Conservation (phyloP, 2,797 vertebrate genomes). For the Pantherophis vulpinus region DNA sequence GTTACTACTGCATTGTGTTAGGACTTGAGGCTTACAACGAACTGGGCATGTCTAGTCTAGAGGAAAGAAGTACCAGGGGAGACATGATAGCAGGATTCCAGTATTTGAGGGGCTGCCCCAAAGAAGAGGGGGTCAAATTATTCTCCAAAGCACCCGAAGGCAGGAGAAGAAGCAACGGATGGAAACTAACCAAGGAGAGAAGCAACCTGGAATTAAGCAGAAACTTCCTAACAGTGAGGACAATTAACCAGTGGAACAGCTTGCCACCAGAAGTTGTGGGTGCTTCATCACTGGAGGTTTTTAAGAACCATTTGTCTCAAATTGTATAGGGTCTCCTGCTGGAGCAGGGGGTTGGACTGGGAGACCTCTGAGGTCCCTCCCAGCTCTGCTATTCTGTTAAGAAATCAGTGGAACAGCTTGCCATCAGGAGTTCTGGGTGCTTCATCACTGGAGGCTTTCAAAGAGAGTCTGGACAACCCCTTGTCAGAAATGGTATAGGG, state of each 20-base stretch:
- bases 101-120: neutral
- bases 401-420: rapidly evolving
- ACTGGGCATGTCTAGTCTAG: neutral
- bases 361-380: no score
- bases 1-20: neutral
- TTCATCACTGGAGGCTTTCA: neutral
- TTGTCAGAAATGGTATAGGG: neutral
- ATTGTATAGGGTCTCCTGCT: no score
- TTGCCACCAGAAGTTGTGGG: neutral
- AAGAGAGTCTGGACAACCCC: neutral
- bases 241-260: neutral
- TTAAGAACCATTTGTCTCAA: neutral
- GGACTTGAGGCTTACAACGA: neutral
- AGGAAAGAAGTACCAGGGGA: neutral
- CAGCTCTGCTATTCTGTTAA: no score
- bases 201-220: neutral
- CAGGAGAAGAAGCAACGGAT: rapidly evolving
- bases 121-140: neutral
- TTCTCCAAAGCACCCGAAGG: neutral
- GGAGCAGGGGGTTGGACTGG: no score
- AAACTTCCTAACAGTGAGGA: neutral
- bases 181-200: neutral
- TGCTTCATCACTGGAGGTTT: neutral
- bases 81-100: no score
- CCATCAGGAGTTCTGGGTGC: rapidly evolving